Evolutionary conservation across 2,888 invertebrate genomes (phyloP), one percentile per base, ranked within the genome.

Genomic region (Trilocha varians): DNA sequence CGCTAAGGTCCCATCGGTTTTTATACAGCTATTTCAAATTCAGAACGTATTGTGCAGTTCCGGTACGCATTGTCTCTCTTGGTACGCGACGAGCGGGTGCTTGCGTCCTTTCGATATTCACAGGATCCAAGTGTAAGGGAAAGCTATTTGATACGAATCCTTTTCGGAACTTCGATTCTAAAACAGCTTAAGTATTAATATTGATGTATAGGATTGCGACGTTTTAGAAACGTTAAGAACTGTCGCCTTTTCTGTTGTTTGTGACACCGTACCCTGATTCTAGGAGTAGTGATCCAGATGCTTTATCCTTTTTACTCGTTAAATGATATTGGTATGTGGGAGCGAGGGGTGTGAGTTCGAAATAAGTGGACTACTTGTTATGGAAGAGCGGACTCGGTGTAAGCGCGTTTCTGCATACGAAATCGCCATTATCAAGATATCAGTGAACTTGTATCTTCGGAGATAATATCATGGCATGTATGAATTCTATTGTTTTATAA

Each of bases 21-120:
- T 86, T 87, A 86, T 87, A 87, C 87, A 80, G 86, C 85, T 78
- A 85, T 85, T 86, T 84, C 80, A 78, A 84, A 85, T 83, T 82
- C 80, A 79, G 76, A 63, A 69, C 83, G 74, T 74, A 64, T 63
- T 67, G 51, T 62, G 54, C 57, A 75, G 82, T 84, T 82, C 84
- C 83, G 83, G 84, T 75, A 75, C 70, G 71, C 72, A 76, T 76
- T 73, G 80, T 75, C 77, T 76, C 70, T 63, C 74, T 61, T 64
- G 57, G 72, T 74, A 75, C 65, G 68, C 59, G 61, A 55, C 55
- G 61, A 59, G 51, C 52, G 56, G 50, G 65, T 49, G 71, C 67
- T 73, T 85, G 67, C 64, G 74, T 69, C 77, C 69, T 83, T 82
- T 69, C 64, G 60, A 53, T 59, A 52, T 53, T 54, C 53, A 59